These are phyloP conservation scores for Amphiduros pacificus DNA, from an alignment of 2,888 invertebrate genomes.

Conservation along the genomic window DNA sequence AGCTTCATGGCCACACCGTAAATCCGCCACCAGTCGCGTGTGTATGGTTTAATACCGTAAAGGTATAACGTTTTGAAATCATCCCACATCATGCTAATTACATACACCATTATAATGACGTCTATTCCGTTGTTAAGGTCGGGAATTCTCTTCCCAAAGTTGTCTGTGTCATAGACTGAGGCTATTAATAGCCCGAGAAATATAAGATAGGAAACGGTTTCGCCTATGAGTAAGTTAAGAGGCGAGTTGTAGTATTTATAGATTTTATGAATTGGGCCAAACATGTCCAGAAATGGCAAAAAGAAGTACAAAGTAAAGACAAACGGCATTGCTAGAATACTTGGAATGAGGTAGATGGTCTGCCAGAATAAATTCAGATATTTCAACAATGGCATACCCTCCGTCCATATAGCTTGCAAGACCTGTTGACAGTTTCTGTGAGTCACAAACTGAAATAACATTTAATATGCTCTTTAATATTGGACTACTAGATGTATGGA, in stretches of 20 bases:
- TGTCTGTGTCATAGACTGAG: no score
- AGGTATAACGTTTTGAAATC: conserved; percentile 3
- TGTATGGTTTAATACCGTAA: conserved; percentile 12
- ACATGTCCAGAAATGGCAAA: not conserved
- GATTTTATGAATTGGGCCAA: no score
- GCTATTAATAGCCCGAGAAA: conserved; percentile 14
- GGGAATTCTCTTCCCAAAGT: conserved; percentile 4
- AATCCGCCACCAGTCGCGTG: conserved; percentile 17
- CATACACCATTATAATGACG: conserved; percentile 9
- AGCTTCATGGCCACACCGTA: conserved; percentile 11
- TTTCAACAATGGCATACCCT: conserved; percentile 15
- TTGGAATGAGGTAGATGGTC: conserved; percentile 15
- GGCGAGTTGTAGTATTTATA: conserved; percentile 14
- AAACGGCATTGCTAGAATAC: conserved; percentile 17
- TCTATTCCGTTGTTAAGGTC: conserved; percentile 13
- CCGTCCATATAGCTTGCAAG: conserved; percentile 20
- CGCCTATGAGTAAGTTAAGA: conserved; percentile 17
- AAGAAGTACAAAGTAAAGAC: conserved; percentile 17
- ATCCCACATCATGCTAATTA: conserved; percentile 10
- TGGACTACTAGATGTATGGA: no score
- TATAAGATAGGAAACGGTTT: conserved; percentile 12
- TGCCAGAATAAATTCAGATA: conserved; percentile 2
- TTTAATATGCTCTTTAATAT: no score
- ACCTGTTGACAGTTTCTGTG: conserved; percentile 23
- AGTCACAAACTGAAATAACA: conserved; percentile 15